Percentiles rank a stretch among this genome's conserved stretches.
These are phyloP conservation scores for Anadara kagoshimensis DNA, from an alignment of 1,140 invertebrate genomes.

Conservation along the genomic window DNA sequence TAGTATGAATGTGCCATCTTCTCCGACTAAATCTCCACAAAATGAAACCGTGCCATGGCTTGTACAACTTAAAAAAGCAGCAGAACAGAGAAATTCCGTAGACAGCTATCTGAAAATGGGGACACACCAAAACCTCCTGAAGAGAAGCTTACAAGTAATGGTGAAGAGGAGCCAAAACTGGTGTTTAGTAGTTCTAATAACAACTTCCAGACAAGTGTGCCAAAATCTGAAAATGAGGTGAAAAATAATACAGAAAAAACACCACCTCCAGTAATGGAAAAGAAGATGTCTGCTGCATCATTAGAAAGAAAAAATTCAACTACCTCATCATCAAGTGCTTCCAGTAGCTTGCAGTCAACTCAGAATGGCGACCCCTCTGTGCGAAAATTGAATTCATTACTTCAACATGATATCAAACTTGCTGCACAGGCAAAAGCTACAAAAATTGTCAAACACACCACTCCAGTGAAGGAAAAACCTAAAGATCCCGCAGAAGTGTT, in stretches of 20 bases:
- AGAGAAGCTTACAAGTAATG: slow-evolving; percentile 1
- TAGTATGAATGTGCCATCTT: too few relatives aligned
- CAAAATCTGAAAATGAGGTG: slow-evolving; percentile 7
- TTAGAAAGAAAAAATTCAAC: slow-evolving; percentile 41
- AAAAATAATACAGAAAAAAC: neutral
- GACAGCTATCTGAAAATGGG: slow-evolving; percentile 40
- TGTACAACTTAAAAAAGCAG: neutral
- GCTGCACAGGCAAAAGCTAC: slow-evolving; percentile 55
- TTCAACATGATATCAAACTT: slow-evolving; percentile 63
- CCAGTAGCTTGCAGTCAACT: slow-evolving; percentile 26
- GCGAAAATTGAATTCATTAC: slow-evolving; percentile 49
- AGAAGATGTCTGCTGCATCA: neutral
- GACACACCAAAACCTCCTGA: neutral
- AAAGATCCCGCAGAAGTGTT: slow-evolving; percentile 61
- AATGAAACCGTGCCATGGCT: too few relatives aligned
- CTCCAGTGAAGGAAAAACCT: slow-evolving; percentile 54
- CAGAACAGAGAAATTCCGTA: slow-evolving; percentile 38
- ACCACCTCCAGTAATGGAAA: slow-evolving; percentile 10
- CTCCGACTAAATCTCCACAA: too few relatives aligned
- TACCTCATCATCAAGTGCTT: slow-evolving; percentile 13
- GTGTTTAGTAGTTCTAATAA: slow-evolving; percentile 35
- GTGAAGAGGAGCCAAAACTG: slow-evolving; percentile 35
- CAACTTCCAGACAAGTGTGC: slow-evolving; percentile 1
- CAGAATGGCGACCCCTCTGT: slow-evolving; percentile 15
- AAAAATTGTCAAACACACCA: slow-evolving; percentile 55